Conservation (phyloP, 2,113 vertebrate species). For the Gracilinanus agilis region DNA sequence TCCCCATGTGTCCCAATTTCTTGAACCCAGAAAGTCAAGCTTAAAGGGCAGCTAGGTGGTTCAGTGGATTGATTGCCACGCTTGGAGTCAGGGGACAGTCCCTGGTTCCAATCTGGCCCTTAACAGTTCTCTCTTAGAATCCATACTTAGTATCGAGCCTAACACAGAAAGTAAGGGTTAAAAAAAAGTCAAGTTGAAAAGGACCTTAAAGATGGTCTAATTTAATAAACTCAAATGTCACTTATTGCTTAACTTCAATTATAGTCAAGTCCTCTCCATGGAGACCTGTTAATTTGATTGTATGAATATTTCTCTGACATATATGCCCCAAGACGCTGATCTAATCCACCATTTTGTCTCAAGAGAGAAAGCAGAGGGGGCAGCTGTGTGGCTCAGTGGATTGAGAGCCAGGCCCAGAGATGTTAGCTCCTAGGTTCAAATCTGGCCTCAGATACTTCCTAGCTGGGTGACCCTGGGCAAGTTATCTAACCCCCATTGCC, state of each 20-base stretch:
- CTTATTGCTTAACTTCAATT: not conserved
- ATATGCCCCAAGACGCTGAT: not conserved
- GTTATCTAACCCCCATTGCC: no score
- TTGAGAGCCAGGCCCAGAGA: no score
- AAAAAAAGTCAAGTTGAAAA: not conserved
- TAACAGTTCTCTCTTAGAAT: no score
- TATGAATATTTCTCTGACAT: not conserved
- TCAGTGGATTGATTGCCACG: no score
- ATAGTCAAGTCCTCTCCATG: not conserved
- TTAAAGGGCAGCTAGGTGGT: not conserved
- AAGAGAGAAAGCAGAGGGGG: not conserved
- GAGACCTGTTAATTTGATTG: not conserved
- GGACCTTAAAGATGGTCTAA: not conserved
- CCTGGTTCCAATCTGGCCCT: no score
- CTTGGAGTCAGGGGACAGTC: no score
- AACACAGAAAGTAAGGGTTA: no score
- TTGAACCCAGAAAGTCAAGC: not conserved
- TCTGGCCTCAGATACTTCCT: no score
- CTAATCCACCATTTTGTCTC: not conserved
- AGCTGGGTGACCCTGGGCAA: no score
- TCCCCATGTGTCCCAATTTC: not conserved
- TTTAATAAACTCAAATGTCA: not conserved
- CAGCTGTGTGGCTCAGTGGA: no score
- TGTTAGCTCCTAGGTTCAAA: no score
- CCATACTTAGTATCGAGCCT: no score